phyloP scores from a whole-genome alignment of 2,113 vertebrate genomes.

The Coreoperca whiteheadi region DNA sequence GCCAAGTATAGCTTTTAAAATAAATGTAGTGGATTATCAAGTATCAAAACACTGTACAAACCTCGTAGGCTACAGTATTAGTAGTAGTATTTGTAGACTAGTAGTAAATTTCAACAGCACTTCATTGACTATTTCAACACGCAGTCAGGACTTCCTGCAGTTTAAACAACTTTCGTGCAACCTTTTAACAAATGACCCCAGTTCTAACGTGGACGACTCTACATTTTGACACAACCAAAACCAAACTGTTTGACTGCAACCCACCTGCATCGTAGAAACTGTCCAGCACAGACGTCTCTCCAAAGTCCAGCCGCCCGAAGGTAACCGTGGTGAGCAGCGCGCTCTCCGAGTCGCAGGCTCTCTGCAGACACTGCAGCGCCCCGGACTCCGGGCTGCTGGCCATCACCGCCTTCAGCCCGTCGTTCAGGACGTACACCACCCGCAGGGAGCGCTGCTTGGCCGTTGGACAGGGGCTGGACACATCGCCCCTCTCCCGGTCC shows the following conservation, averaged over 20 bases:
- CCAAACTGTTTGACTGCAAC: neutral
- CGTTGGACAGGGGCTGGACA: conserved; percentile 71
- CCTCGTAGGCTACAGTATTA: no score
- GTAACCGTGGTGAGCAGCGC: conserved; percentile 89
- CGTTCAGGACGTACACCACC: conserved; percentile 89
- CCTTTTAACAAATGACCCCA: neutral
- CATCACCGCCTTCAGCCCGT: conserved; percentile 83
- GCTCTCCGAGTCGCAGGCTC: conserved; percentile 90
- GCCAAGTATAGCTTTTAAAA: no score
- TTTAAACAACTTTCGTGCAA: neutral
- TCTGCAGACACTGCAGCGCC: conserved; percentile 88
- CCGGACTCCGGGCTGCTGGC: conserved; percentile 90
- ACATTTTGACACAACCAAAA: no score
- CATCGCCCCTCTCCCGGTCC: conserved; percentile 69
- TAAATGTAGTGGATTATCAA: no score
- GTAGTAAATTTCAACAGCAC: neutral
- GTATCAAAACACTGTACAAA: no score
- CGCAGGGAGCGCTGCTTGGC: conserved; percentile 85
- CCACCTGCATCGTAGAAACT: conserved; percentile 94
- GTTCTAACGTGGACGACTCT: neutral
- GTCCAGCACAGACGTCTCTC: conserved; percentile 91
- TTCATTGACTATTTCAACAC: neutral
- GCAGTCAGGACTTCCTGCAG: neutral
- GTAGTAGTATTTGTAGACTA: no score
- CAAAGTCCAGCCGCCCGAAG: conserved; percentile 92